Evolutionary conservation across 2,113 vertebrate genomes (phyloP).

Genomic region (Bucco capensis): DNA sequence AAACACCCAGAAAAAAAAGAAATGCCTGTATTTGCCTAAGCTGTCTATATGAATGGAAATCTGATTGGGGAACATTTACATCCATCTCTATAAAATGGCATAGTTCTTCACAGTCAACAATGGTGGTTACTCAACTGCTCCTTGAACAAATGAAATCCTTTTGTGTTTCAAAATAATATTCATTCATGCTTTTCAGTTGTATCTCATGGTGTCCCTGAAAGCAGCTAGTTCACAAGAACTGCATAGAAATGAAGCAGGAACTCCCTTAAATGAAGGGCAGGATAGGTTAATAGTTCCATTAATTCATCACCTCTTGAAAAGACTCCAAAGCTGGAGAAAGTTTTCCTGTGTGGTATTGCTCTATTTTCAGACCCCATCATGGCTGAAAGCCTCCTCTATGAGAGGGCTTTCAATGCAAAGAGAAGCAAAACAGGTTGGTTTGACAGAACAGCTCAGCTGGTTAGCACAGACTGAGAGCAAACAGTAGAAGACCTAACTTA

Average conservation of each 20-base stretch:
- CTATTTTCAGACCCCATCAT: conserved; percentile 2
- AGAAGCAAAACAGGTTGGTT: neutral
- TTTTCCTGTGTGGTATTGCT: neutral
- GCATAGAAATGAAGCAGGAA: neutral
- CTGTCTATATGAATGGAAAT: neutral
- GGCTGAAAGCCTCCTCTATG: conserved; percentile 4
- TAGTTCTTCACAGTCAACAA: neutral
- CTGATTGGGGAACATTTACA: neutral
- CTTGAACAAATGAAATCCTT: neutral
- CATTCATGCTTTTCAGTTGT: conserved; percentile 2
- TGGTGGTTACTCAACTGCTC: neutral
- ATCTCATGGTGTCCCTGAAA: conserved; percentile 16
- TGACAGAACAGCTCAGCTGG: neutral
- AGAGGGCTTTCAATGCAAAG: neutral
- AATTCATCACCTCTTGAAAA: conserved; percentile 26
- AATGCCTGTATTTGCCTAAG: neutral
- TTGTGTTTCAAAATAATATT: conserved; percentile 22
- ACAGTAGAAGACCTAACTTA: neutral
- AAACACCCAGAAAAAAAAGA: neutral
- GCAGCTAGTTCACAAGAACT: conserved; percentile 11
- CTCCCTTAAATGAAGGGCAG: conserved; percentile 18
- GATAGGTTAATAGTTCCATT: neutral
- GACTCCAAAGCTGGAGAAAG: conserved; percentile 4
- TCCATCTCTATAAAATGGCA: neutral
- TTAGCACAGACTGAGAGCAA: neutral